Percentiles rank a stretch among this genome's conserved stretches.
Conservation (phyloP, 2,888 invertebrate genomes). For the Perizoma affinitatum region DNA sequence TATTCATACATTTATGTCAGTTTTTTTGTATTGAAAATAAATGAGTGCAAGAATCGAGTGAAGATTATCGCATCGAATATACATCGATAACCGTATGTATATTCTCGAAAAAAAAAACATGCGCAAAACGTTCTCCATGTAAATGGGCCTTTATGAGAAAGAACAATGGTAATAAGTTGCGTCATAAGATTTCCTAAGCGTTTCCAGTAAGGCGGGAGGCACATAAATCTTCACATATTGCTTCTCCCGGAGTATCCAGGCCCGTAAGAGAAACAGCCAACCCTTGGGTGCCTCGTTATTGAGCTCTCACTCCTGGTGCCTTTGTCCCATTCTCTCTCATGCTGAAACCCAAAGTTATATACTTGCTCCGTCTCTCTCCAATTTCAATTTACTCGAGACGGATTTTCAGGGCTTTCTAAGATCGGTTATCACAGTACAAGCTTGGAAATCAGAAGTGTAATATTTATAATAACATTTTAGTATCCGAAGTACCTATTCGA, state of each 20-base stretch:
- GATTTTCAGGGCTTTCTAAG: slow-evolving; percentile 81
- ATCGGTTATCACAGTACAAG: slow-evolving; percentile 53
- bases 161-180: slow-evolving; percentile 69
- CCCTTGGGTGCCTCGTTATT: slow-evolving; percentile 84
- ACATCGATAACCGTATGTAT: too few species aligned
- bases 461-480: too few species aligned
- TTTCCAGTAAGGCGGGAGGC: slow-evolving; percentile 61
- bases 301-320: slow-evolving; percentile 78
- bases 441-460: slow-evolving; percentile 9
- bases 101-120: neutral
- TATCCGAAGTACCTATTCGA: too few species aligned
- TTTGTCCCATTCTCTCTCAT: slow-evolving; percentile 57
- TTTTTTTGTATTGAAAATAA: too few species aligned
- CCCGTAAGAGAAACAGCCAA: slow-evolving; percentile 81
- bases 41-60: too few species aligned
- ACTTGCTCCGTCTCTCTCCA: slow-evolving; percentile 68
- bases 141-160: slow-evolving; percentile 48
- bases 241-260: slow-evolving; percentile 66
- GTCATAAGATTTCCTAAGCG: slow-evolving; percentile 68
- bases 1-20: too few species aligned
- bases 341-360: slow-evolving; percentile 39
- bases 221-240: slow-evolving; percentile 83
- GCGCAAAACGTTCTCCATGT: slow-evolving; percentile 35
- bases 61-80: too few species aligned
- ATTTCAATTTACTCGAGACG: slow-evolving; percentile 84